Evolutionary conservation across 2,888 invertebrate genomes (phyloP).

Genomic region (Glaucopsyche alexis): DNA sequence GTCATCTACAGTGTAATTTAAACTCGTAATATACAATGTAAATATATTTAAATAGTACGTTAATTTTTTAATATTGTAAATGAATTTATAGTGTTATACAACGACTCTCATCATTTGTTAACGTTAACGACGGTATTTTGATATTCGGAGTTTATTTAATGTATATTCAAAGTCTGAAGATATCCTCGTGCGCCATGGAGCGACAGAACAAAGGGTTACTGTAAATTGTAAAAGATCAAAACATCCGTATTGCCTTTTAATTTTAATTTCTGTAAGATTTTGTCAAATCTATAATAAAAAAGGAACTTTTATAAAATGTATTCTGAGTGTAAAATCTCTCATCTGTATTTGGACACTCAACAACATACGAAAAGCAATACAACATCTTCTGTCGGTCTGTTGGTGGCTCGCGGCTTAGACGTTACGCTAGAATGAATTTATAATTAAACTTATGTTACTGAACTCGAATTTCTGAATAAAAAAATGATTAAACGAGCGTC

Average conservation of each 20-base stretch:
- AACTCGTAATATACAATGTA: conserved; percentile 41
- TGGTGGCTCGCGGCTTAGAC: conserved; percentile 62
- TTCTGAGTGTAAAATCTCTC: no score
- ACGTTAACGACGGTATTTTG: conserved; percentile 55
- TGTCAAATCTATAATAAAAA: no score
- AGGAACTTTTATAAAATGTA: no score
- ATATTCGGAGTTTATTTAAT: conserved; percentile 63
- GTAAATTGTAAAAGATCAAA: no score
- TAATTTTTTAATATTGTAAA: conserved; percentile 46
- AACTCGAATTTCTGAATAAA: conserved; percentile 70
- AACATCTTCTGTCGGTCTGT: conserved; percentile 24
- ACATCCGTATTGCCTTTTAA: no score
- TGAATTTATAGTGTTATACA: conserved; percentile 52
- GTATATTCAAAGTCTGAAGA: conserved; percentile 43
- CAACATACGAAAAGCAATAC: no score
- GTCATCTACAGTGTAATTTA: conserved; percentile 42
- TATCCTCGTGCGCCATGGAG: conserved; percentile 40
- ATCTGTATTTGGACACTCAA: no score
- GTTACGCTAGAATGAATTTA: conserved; percentile 70
- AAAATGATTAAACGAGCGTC: conserved; percentile 44
- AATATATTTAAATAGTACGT: conserved; percentile 46
- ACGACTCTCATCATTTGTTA: conserved; percentile 49
- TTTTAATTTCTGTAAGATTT: no score
- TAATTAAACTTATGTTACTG: conserved; percentile 61
- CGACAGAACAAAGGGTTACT: conserved; percentile 5